These are phyloP conservation scores for Meloidogyne floridensis DNA, from an alignment of 1,140 invertebrate species.

Conservation along the genomic window DNA sequence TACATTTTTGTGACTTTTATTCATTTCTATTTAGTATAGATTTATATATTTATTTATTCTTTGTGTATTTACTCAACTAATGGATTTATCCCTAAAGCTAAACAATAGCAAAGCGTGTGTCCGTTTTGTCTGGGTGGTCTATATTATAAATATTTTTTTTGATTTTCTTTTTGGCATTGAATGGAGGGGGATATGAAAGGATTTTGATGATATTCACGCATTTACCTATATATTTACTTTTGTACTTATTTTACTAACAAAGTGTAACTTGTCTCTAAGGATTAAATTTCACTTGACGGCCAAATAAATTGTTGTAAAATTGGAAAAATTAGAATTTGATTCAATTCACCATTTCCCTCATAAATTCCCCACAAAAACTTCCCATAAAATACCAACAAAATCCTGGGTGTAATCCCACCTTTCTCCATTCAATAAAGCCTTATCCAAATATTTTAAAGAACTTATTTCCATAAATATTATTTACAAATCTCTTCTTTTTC, in stretches of 20 bases:
- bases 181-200: not conserved
- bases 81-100: not conserved
- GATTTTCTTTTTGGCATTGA: slow-evolving; percentile 2
- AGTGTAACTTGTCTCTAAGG: too few relatives aligned
- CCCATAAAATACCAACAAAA: too few relatives aligned
- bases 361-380: too few relatives aligned
- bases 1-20: not conserved
- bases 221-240: not conserved
- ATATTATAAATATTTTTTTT: not conserved
- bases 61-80: not conserved
- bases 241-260: not conserved
- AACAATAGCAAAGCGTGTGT: not conserved
- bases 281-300: too few relatives aligned
- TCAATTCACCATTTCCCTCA: too few relatives aligned
- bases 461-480: too few relatives aligned
- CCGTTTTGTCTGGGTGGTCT: not conserved
- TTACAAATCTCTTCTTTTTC: too few relatives aligned
- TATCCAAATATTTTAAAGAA: too few relatives aligned
- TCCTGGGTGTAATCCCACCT: too few relatives aligned
- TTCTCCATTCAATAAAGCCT: too few relatives aligned
- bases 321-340: too few relatives aligned
- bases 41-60: not conserved
- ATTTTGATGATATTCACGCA: not conserved
- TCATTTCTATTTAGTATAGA: not conserved
- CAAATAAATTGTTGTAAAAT: too few relatives aligned